Evolutionary conservation across 2,113 vertebrate genomes (phyloP), one percentile per base, ranked within the genome.

Genomic region (Stomatorhinus ivindoensis): DNA sequence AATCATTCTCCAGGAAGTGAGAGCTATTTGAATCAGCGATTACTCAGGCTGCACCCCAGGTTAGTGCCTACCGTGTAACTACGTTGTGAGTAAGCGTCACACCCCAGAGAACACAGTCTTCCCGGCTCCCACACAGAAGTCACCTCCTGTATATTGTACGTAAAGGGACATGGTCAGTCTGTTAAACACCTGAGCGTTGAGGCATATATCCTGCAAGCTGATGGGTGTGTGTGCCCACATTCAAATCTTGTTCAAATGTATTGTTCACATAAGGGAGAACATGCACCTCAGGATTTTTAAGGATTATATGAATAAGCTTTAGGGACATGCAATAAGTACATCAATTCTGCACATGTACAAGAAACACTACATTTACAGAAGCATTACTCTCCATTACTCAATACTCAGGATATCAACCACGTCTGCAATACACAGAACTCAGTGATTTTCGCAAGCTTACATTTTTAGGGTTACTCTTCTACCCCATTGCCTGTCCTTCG

Each of bases 11-110:
- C 7, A 46, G 83, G 7, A 47, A 47, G 83, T 47, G 44, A 50
- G n/a, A n/a, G 19, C 4, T 47, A 31, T 89, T 90, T 90, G 86
- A 93, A 90, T 89, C 90, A 91, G 90, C 90, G 91, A 93, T 94
- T 92, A 92, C 90, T 83, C 89, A 89, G 90, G 58, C 91, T 84
- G 88, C 89, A 90, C 92, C 86, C 3, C 83, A 87, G 89, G 92
- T 89, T 91, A 90, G 92, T 92, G 84, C 89, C 92, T 90, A 89
- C 15, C n/a, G 9, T 17, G 46, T 47, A 47, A 24, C 83, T 27
- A 24, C 17, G 89, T 80, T 86, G 11, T 5, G 27, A 19, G 80
- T 90, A 93, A 90, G 27, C 89, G 48, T 83, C 51, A 87, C 21
- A 46, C 24, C 21, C 24, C 44, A 47, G 44, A 24, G 82, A 85